Evolutionary conservation across 1,140 invertebrate species (phyloP), one percentile per base, ranked within the genome.

Genomic region (Acromyrmex echinatior): DNA sequence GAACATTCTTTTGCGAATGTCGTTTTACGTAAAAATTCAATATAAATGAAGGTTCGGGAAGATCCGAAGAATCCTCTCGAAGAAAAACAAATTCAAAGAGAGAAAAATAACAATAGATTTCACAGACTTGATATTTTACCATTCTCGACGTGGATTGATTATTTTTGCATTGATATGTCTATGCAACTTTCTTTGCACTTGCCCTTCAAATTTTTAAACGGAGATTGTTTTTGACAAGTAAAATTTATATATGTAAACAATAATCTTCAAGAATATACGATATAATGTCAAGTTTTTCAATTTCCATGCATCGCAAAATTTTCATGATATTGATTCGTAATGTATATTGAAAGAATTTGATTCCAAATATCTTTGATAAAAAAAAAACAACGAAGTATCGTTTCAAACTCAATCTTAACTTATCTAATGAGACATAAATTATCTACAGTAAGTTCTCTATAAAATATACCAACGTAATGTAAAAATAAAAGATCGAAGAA

Each of bases 1-100:
- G 21, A 39, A 58, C 51, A 71, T 82, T 82, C 25, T 71, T 45
- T 21, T 51, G 35, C 53, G 31, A 82, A 58, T 73, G 21, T 60
- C 12, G 35, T 31, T 82, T 60, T 82, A 71, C 35, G 35, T 56
- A 56, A 49, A 73, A 71, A 82, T 68, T 63, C 28, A 53, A 71
- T 82, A 60, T 60, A 73, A 82, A 58, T 58, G 12, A 58, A 81
- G 18, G 12, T 45, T 16, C 6, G 2, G 18, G 3, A 31, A 82
- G 79, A 73, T 31, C 35, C 39, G 3, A 21, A 68, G 66, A 21
- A 49, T 68, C 66, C 12, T 25, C 21, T 6, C 6, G 14, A 70
- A 12, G 6, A 45, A 49, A 16, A 60, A 74, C 21, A 28, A 60
- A 60, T 73, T 73, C 25, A 16, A 58, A 18, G 18, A 58, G 10